Base-by-base conservation (phyloP, 2,888 invertebrate species). In the Anaspis maculata region DNA sequence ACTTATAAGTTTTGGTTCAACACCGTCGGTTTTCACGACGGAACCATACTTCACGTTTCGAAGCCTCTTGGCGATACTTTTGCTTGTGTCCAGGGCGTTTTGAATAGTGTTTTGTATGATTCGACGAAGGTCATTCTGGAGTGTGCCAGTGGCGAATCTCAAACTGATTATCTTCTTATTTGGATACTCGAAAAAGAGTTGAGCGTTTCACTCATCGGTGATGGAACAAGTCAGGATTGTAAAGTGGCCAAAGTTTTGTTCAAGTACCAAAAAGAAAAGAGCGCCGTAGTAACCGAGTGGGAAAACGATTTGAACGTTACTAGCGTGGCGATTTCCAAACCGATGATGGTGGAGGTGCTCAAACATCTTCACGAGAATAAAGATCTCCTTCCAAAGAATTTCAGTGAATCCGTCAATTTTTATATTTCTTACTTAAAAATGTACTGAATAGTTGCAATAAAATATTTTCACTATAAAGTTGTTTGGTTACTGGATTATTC, bases 161-260 rank as follows among this genome's bases (percentile, higher is more conserved):
- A 67, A 19, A 70, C 62, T 32, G 70, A 76, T 45, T 73, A 68
- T 52, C 41, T 79, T 14, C 57, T 77, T 2, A 58, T 79, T 25
- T 77, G 77, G 76, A 62, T 78, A 1, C 68, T 78, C 59, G 78
- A 79, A 49, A 75, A 72, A 47, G 69, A 73, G 37, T 57, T 79
- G 9, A 67, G 73, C 52, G 64, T 77, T 9, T 51, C 72, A 9
- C 45, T 55, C 15, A 41, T 49, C 57, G 35, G 52, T 54, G 3
- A 53, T 46, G 39, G 64, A 10, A 62, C 55, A 13, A 56, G 57
- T 25, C 62, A 67, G 28, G 68, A 70, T 1, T 65, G 62, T 46
- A 64, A 66, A 36, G 67, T 75, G 9, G 72, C 72, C 0, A 77
- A 77, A 58, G 65, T 76, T 39, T 57, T 78, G 39, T 78, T 70